Evolutionary conservation across 2,113 vertebrate genomes (phyloP).

Genomic region (Peromyscus californicus): DNA sequence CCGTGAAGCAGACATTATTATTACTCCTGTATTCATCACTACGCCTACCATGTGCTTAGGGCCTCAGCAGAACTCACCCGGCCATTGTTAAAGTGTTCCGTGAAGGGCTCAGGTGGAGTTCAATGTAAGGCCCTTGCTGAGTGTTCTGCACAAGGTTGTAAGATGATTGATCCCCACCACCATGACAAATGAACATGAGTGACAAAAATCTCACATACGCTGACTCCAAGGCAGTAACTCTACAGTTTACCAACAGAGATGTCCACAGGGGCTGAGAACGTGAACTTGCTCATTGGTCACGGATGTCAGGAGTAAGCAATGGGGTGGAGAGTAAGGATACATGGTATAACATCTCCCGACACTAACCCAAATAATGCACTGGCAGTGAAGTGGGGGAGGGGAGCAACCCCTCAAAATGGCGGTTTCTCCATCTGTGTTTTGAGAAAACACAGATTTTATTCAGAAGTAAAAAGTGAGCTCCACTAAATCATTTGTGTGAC

Average conservation of each 20-base stretch:
- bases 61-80: background rate
- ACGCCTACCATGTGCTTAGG: background rate
- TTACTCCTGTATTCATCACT: background rate
- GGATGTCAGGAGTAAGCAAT: background rate
- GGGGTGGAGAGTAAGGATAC: background rate
- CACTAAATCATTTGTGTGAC: background rate
- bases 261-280: background rate
- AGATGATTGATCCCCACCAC: background rate
- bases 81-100: background rate
- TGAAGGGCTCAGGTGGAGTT: background rate
- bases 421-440: constrained; percentile 3
- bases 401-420: background rate
- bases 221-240: constrained; percentile 8
- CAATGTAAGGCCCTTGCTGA: background rate
- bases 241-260: background rate
- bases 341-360: background rate
- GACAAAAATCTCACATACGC: background rate
- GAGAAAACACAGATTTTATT: background rate
- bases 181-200: background rate
- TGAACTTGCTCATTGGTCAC: background rate
- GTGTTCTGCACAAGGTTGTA: no score
- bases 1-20: background rate
- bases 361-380: background rate
- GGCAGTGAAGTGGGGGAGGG: background rate
- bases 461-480: constrained; percentile 34